Percentiles rank a stretch among this genome's conserved stretches.
Evolutionary conservation across 2,888 invertebrate species (phyloP).

Genomic region (Sesia apiformis): DNA sequence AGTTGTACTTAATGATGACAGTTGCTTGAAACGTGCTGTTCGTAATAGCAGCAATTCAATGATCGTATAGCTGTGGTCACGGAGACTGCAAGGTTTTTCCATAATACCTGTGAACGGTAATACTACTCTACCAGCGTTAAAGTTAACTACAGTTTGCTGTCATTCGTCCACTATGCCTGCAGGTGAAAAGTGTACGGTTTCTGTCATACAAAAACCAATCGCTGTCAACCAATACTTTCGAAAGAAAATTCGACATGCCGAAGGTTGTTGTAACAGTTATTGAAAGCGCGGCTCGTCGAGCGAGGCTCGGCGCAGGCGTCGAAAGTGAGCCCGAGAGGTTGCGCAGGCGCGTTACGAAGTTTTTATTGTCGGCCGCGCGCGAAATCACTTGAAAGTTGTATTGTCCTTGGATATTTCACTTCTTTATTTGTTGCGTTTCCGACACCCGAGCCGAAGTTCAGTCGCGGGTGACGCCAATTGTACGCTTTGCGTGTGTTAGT

Average conservation of each 20-base stretch:
- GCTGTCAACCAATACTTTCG: constrained; percentile 29
- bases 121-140: not conserved
- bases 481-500: constrained; percentile 39
- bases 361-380: constrained; percentile 72
- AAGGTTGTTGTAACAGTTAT: constrained; percentile 59
- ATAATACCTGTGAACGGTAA: constrained; percentile 7
- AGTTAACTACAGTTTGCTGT: not conserved
- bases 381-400: constrained; percentile 74
- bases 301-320: constrained; percentile 50
- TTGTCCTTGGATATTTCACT: constrained; percentile 74
- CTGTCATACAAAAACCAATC: not conserved
- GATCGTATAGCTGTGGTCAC: constrained; percentile 37
- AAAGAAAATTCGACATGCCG: constrained; percentile 65
- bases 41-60: constrained; percentile 48
- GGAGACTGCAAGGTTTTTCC: constrained; percentile 33
- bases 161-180: not conserved
- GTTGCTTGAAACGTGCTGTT: constrained; percentile 60
- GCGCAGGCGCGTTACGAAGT: constrained; percentile 71
- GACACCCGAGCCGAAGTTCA: constrained; percentile 60
- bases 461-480: constrained; percentile 46
- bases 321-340: constrained; percentile 71
- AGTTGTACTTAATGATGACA: constrained; percentile 70
- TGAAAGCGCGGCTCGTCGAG: constrained; percentile 58
- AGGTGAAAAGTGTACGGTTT: not conserved
- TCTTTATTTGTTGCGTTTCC: constrained; percentile 69